phyloP scores from a whole-genome alignment of 2,113 vertebrate genomes.

The Typhlomys cinereus region DNA sequence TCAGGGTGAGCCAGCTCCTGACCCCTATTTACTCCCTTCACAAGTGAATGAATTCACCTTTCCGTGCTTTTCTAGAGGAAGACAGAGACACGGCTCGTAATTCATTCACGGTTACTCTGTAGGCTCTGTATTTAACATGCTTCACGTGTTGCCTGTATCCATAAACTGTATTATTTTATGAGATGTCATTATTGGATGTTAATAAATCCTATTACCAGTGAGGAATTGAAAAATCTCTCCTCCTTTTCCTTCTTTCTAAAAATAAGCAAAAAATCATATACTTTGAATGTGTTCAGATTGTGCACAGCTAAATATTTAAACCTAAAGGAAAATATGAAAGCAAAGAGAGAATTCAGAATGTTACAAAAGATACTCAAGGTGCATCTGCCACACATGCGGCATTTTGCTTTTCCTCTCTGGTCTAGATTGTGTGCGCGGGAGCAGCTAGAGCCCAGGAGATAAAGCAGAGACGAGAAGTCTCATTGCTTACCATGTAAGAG shows the following conservation, averaged over 20 bases:
- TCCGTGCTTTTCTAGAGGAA: background rate
- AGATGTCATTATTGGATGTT: background rate
- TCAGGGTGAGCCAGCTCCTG: background rate
- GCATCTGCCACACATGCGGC: background rate
- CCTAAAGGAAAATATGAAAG: background rate
- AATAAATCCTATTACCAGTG: conserved; percentile 5
- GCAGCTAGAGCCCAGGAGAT: conserved; percentile 24
- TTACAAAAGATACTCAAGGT: conserved; percentile 10
- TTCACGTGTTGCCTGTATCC: background rate
- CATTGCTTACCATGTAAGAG: conserved; percentile 35
- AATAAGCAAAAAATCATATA: background rate
- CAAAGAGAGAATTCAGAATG: conserved; percentile 13
- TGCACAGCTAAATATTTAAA: conserved; percentile 54
- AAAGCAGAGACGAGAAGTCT: conserved; percentile 13
- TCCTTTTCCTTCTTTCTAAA: background rate
- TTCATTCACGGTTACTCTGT: background rate
- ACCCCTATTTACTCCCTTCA: too few relatives aligned
- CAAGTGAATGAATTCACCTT: background rate
- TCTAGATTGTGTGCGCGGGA: conserved; percentile 39
- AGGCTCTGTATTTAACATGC: background rate
- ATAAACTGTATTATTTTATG: background rate
- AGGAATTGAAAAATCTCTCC: background rate
- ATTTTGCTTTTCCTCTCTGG: conserved; percentile 44
- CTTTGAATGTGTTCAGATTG: conserved; percentile 1
- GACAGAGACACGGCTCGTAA: background rate